Evolutionary conservation across 1,140 invertebrate genomes (phyloP).

Genomic region (Cataglyphis hispanica): DNA sequence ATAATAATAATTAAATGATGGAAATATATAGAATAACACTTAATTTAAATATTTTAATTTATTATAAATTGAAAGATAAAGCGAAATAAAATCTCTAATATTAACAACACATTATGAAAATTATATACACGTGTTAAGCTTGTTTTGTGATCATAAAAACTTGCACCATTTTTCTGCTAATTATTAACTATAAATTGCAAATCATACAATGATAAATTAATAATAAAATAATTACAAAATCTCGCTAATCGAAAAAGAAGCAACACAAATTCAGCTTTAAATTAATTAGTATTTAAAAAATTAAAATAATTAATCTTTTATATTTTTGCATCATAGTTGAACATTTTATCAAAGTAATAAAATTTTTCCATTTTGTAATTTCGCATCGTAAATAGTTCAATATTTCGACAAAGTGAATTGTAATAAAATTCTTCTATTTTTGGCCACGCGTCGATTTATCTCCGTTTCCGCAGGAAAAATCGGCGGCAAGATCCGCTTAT

Average conservation of each 20-base stretch:
- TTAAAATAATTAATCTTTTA: conserved; percentile 54
- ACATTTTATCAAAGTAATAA: conserved; percentile 14
- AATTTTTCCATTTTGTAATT: no score
- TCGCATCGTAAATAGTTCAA: not conserved
- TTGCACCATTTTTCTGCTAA: not conserved
- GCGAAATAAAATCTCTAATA: not conserved
- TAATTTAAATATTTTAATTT: not conserved
- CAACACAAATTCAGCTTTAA: not conserved
- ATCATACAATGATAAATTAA: not conserved
- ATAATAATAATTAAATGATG: not conserved
- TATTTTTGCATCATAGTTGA: conserved; percentile 22
- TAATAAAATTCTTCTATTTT: conserved; percentile 23
- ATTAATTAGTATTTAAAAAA: conserved; percentile 1
- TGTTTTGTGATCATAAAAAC: not conserved
- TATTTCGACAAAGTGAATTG: not conserved
- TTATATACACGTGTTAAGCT: not conserved
- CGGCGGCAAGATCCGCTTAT: conserved; percentile 13
- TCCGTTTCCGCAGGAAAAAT: conserved; percentile 22
- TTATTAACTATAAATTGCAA: not conserved
- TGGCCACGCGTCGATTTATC: not conserved
- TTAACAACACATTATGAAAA: not conserved
- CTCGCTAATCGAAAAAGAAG: conserved; percentile 19
- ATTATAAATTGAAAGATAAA: not conserved
- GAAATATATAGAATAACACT: not conserved
- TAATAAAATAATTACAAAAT: conserved; percentile 33